phyloP scores from a whole-genome alignment of 2,113 vertebrate genomes.

The Arothron firmamentum region DNA sequence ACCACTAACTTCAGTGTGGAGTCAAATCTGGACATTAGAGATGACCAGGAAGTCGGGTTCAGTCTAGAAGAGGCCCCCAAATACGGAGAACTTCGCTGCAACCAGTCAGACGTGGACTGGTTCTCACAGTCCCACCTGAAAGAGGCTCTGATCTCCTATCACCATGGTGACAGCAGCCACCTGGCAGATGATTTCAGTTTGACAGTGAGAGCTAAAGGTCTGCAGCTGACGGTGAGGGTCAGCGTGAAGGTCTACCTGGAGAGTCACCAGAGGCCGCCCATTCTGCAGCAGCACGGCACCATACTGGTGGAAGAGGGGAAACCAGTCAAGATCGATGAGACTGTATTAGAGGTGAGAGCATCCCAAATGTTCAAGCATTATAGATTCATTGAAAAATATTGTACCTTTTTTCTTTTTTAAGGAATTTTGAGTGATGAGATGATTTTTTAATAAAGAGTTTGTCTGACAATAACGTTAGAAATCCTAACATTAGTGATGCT shows the following conservation, averaged over 20 bases:
- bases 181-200: constrained; percentile 80
- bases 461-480: too few relatives aligned
- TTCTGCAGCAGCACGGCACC: constrained; percentile 67
- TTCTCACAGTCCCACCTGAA: constrained; percentile 82
- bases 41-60: constrained; percentile 74
- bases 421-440: too few relatives aligned
- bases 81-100: constrained; percentile 74
- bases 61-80: constrained; percentile 71
- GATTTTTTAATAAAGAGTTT: too few relatives aligned
- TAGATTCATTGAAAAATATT: too few relatives aligned
- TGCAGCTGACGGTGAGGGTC: constrained; percentile 63
- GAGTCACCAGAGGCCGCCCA: constrained; percentile 76
- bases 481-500: too few relatives aligned
- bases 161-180: constrained; percentile 75
- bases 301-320: constrained; percentile 88
- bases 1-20: constrained; percentile 76
- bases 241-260: constrained; percentile 79
- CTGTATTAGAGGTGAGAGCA: constrained; percentile 78
- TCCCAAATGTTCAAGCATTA: not conserved
- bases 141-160: constrained; percentile 74
- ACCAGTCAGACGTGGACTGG: constrained; percentile 46
- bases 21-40: constrained; percentile 85
- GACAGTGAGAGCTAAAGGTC: constrained; percentile 71
- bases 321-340: constrained; percentile 78
- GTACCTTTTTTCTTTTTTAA: too few relatives aligned